Evolutionary conservation across 1,140 invertebrate species (phyloP).

Genomic region (Ostrea denselamellosa): DNA sequence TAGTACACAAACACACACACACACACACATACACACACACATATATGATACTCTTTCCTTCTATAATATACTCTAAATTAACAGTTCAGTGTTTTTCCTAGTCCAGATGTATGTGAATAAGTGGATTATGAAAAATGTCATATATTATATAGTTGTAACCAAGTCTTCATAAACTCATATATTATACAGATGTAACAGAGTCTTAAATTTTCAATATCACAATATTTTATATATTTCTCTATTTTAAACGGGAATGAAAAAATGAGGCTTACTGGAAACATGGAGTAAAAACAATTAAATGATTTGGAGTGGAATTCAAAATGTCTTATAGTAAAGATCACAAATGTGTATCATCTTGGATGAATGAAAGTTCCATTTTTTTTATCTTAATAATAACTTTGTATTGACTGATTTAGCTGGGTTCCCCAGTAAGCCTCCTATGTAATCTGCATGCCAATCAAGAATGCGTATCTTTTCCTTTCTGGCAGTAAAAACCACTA

Average conservation of each 20-base stretch:
- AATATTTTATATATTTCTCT: neutral
- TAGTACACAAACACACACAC: no score
- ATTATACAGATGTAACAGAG: no score
- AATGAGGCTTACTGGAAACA: slow-evolving; percentile 15
- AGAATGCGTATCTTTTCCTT: slow-evolving; percentile 16
- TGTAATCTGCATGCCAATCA: neutral
- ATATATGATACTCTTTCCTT: no score
- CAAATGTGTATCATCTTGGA: neutral
- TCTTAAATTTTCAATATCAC: slow-evolving; percentile 1
- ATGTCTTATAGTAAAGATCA: neutral
- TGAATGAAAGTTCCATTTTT: neutral
- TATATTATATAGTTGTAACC: no score
- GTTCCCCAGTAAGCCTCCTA: neutral
- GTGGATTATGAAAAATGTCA: no score
- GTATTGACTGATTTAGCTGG: neutral
- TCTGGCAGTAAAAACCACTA: slow-evolving; percentile 31
- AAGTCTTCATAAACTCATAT: no score
- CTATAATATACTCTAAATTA: no score
- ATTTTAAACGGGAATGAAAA: neutral
- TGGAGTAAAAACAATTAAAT: neutral
- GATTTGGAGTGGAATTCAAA: neutral
- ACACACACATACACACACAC: no score
- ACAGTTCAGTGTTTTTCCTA: no score
- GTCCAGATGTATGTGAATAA: no score
- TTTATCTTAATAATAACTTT: neutral